Evolutionary conservation across 2,113 vertebrate species (phyloP).

Genomic region (Numida meleagris): DNA sequence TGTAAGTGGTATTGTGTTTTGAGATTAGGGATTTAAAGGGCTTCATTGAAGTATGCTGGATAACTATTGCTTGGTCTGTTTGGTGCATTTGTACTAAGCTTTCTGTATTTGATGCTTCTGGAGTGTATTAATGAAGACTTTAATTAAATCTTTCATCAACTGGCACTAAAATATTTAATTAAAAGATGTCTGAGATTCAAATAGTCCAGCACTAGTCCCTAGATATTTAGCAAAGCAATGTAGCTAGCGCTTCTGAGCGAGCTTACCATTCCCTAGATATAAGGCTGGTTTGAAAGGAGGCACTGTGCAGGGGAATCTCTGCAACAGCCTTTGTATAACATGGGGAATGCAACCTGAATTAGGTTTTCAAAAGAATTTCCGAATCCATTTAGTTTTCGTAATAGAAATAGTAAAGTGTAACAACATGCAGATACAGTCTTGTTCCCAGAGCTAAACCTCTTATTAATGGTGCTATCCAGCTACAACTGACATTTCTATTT

Average conservation of each 20-base stretch:
- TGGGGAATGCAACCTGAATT: not conserved
- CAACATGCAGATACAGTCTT: not conserved
- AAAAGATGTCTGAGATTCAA: conserved; percentile 44
- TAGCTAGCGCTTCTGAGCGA: not conserved
- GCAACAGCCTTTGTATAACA: not conserved
- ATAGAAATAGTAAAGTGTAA: not conserved
- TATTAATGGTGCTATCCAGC: not conserved
- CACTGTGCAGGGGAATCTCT: not conserved
- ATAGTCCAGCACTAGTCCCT: conserved; percentile 37
- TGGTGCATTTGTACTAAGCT: not conserved
- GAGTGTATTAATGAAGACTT: conserved; percentile 29
- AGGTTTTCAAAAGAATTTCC: not conserved
- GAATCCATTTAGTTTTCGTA: not conserved
- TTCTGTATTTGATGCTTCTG: not conserved
- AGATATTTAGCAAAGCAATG: conserved; percentile 35
- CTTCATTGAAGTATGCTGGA: not conserved
- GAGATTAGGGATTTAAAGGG: not conserved
- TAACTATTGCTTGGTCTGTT: not conserved
- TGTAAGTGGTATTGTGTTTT: not conserved
- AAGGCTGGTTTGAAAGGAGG: not conserved
- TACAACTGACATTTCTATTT: not conserved
- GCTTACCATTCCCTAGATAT: not conserved
- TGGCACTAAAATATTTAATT: conserved; percentile 36
- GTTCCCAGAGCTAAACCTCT: not conserved
- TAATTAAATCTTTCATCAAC: conserved; percentile 49